Percentiles rank a stretch among this genome's conserved stretches.
These are phyloP conservation scores for Chaetodon auriga DNA, from an alignment of 2,113 vertebrate genomes.

Conservation along the genomic window DNA sequence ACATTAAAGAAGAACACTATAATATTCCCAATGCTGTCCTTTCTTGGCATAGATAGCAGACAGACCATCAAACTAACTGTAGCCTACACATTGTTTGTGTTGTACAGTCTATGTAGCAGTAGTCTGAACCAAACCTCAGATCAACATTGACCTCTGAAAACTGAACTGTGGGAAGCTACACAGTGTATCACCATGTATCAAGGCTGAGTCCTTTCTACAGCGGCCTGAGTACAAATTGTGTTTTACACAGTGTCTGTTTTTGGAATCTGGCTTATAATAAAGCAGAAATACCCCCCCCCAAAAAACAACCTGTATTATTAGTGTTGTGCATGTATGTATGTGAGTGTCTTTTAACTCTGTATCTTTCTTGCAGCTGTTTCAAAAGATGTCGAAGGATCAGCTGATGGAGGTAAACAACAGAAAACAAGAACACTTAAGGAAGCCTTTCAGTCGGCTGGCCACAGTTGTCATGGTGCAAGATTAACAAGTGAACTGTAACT, in stretches of 20 bases:
- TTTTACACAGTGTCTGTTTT: no score
- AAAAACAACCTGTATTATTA: neutral
- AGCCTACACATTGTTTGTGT: neutral
- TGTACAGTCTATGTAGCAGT: neutral
- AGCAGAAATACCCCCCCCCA: no score
- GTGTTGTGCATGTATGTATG: neutral
- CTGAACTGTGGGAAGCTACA: no score
- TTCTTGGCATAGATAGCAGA: neutral
- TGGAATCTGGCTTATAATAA: no score
- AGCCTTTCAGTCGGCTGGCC: neutral
- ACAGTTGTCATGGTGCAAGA: neutral
- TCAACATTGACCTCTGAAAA: neutral
- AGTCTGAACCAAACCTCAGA: neutral
- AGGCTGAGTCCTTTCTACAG: no score
- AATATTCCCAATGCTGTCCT: neutral
- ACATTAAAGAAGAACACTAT: neutral
- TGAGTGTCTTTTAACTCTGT: neutral
- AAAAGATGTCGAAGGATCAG: slow-evolving; percentile 61
- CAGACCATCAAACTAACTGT: slow-evolving; percentile 1
- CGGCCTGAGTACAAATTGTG: no score
- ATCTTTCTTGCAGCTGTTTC: slow-evolving; percentile 53
- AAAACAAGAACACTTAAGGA: neutral
- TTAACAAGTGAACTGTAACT: neutral
- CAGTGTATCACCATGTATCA: no score
- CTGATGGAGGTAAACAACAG: slow-evolving; percentile 40